Conservation (phyloP, 2,797 vertebrate genomes). For the Anguilla pacifica region DNA sequence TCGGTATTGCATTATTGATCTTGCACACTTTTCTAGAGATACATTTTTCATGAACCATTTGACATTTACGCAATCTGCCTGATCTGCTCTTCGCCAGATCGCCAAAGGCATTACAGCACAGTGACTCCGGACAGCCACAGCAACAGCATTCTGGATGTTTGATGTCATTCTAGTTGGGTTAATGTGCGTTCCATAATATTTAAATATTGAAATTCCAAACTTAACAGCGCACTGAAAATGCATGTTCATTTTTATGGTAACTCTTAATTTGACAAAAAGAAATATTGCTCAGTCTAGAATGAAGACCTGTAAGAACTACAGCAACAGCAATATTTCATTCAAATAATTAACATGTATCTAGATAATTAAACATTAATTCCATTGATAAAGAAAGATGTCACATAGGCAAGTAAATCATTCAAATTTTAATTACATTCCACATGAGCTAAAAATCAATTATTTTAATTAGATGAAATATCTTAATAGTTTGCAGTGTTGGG, state of each 20-base stretch:
- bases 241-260: background rate
- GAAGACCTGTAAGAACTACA: background rate
- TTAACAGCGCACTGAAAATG: background rate
- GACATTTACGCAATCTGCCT: background rate
- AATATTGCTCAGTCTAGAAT: background rate
- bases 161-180: background rate
- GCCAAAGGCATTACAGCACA: background rate
- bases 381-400: conserved; percentile 12
- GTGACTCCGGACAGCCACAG: background rate
- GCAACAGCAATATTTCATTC: background rate
- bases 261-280: background rate
- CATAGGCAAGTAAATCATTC: conserved; percentile 22
- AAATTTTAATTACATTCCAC: conserved; percentile 25
- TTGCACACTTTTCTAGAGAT: background rate
- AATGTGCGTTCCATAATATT: background rate
- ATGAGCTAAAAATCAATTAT: conserved; percentile 22
- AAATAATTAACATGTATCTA: conserved; percentile 9
- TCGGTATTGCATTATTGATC: conserved; percentile 6
- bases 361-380: conserved; percentile 29
- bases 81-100: background rate
- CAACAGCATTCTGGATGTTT: background rate
- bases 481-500: conserved; percentile 22
- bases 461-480: conserved; percentile 16
- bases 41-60: background rate
- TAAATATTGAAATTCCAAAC: background rate